A percentile compares a stretch with the other conserved stretches of the same genome.
These are phyloP conservation scores for Macropodus opercularis DNA, from an alignment of 2,797 vertebrate genomes.

Conservation along the genomic window DNA sequence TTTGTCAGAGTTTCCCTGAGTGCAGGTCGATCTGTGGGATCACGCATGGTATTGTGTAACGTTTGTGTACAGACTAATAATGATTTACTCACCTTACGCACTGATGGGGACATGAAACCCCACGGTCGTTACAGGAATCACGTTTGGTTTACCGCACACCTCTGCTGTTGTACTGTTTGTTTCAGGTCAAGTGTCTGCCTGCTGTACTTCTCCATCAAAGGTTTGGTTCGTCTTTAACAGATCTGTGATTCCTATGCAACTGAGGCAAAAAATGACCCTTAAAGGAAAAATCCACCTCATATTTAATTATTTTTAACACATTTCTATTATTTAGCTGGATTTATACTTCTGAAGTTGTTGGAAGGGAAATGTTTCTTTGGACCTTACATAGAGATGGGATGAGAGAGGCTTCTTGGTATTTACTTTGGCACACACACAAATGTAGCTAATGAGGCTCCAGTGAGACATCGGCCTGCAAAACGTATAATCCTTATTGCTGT, in stretches of 20 bases:
- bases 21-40: slow-evolving; percentile 56
- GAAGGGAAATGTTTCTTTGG: neutral
- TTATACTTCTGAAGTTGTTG: slow-evolving; percentile 23
- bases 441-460: neutral
- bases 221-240: slow-evolving; percentile 64
- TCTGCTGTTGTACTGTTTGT: slow-evolving; percentile 31
- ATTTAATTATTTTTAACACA: slow-evolving; percentile 5
- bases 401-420: neutral
- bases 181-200: slow-evolving; percentile 44
- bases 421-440: neutral
- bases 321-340: slow-evolving; percentile 47
- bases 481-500: too few species aligned
- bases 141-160: slow-evolving; percentile 46
- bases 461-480: too few species aligned
- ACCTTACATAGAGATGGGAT: neutral
- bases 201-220: slow-evolving; percentile 38
- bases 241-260: slow-evolving; percentile 85
- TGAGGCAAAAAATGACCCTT: slow-evolving; percentile 39
- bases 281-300: slow-evolving; percentile 62
- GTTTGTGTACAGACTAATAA: slow-evolving; percentile 67
- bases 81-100: slow-evolving; percentile 48
- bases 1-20: slow-evolving; percentile 80
- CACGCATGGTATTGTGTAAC: slow-evolving; percentile 63
- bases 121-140: slow-evolving; percentile 48
- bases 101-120: slow-evolving; percentile 33